A percentile compares a stretch with the other conserved stretches of the same genome.
Evolutionary conservation across 2,113 vertebrate genomes (phyloP).

Genomic region (Barnardius zonarius): DNA sequence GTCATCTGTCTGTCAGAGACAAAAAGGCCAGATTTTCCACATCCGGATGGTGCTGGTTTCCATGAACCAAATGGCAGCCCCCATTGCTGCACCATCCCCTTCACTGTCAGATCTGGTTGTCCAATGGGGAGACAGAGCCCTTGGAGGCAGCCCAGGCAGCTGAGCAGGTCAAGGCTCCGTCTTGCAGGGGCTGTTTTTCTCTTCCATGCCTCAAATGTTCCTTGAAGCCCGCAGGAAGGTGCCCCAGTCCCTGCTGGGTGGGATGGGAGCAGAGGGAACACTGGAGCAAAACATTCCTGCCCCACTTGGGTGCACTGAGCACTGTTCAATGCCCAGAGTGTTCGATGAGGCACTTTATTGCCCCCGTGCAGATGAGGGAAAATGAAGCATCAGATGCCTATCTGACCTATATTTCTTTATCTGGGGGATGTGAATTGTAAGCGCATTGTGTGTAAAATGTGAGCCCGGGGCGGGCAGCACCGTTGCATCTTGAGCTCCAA

Average conservation of each 20-base stretch:
- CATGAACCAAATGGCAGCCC: fast-evolving
- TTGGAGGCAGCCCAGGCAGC: background rate
- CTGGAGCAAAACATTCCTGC: too few relatives aligned
- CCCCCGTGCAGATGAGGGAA: too few relatives aligned
- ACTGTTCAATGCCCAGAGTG: background rate
- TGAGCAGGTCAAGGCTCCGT: background rate
- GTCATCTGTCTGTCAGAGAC: background rate
- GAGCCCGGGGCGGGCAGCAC: background rate
- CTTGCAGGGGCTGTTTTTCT: fast-evolving
- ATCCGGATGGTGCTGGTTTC: fast-evolving
- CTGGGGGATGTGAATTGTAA: background rate
- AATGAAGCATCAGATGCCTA: background rate
- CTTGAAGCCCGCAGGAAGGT: background rate
- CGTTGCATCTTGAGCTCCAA: background rate
- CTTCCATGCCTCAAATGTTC: fast-evolving
- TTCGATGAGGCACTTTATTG: background rate
- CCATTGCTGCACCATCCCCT: fast-evolving
- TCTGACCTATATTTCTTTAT: background rate
- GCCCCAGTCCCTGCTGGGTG: background rate
- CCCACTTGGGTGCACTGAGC: fast-evolving
- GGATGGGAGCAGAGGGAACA: background rate
- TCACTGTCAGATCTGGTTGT: fast-evolving
- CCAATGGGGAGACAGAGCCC: background rate
- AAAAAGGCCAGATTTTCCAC: background rate
- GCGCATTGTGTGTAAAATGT: background rate